A percentile compares a stretch with the other conserved stretches of the same genome.
Evolutionary conservation across 2,797 vertebrate genomes (phyloP).

Genomic region (Erithacus rubecula): DNA sequence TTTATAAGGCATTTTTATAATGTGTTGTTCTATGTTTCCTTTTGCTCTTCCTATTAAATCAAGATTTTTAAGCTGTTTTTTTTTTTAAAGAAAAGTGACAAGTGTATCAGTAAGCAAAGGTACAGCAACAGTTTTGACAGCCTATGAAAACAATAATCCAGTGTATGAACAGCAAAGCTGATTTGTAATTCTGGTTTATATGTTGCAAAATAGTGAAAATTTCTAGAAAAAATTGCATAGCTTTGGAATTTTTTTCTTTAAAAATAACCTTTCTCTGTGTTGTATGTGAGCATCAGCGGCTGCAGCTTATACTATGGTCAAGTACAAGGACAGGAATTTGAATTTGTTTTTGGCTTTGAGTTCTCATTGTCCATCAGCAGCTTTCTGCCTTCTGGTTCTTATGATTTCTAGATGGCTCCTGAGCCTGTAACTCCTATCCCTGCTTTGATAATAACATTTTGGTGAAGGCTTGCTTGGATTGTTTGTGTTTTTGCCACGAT

Average conservation of each 20-base stretch:
- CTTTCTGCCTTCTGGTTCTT: neutral
- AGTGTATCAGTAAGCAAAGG: neutral
- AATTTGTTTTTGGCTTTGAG: neutral
- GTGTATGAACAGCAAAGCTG: neutral
- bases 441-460: neutral
- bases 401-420: neutral
- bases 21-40: neutral
- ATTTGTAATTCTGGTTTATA: constrained; percentile 18
- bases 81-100: neutral
- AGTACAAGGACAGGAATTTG: neutral
- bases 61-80: neutral
- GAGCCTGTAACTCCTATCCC: neutral
- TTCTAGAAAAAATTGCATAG: neutral
- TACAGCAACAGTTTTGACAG: constrained; percentile 2
- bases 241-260: neutral
- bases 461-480: neutral
- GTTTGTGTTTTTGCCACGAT: neutral
- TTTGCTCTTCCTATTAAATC: neutral
- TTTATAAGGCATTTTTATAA: constrained; percentile 5
- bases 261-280: neutral
- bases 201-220: neutral
- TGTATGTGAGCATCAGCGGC: neutral
- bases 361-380: neutral
- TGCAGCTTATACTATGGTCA: neutral
- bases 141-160: neutral